Conservation (phyloP, 2,113 vertebrate species). For the Pachyramphus minor region DNA sequence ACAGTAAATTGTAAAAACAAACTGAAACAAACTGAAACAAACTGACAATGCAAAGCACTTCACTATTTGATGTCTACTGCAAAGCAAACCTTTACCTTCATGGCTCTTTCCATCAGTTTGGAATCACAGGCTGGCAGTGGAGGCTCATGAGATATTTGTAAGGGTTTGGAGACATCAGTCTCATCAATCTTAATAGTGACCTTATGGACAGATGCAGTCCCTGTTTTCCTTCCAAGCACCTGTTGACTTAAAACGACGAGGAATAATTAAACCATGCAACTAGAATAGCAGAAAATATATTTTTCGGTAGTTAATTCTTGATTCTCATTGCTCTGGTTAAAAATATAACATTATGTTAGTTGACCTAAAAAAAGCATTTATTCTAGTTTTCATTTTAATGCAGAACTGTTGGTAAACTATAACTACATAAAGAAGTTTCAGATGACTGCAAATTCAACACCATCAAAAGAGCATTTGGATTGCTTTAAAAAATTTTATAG, state of each 20-base stretch:
- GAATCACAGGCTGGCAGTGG: conserved; percentile 93
- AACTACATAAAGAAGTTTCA: background rate
- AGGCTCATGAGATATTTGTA: conserved; percentile 97
- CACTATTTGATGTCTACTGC: background rate
- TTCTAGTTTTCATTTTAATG: background rate
- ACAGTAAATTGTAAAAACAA: background rate
- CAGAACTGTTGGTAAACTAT: background rate
- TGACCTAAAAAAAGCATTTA: background rate
- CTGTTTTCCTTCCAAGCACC: conserved; percentile 93
- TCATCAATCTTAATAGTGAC: conserved; percentile 97
- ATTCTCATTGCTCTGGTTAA: background rate
- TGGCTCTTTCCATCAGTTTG: conserved; percentile 94
- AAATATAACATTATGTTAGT: background rate
- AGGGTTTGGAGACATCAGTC: conserved; percentile 92
- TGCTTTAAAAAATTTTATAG: background rate
- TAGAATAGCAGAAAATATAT: background rate
- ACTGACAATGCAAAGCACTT: background rate
- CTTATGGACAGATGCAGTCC: conserved; percentile 92
- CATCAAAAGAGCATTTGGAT: background rate
- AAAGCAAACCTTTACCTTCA: conserved; percentile 81
- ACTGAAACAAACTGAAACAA: background rate
- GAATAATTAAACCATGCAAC: conserved; percentile 18
- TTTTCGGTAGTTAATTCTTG: background rate
- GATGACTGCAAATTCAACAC: background rate
- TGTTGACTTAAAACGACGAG: conserved; percentile 84